Base-by-base conservation (phyloP, 2,113 vertebrate species). In the Percopsis transmontana region DNA sequence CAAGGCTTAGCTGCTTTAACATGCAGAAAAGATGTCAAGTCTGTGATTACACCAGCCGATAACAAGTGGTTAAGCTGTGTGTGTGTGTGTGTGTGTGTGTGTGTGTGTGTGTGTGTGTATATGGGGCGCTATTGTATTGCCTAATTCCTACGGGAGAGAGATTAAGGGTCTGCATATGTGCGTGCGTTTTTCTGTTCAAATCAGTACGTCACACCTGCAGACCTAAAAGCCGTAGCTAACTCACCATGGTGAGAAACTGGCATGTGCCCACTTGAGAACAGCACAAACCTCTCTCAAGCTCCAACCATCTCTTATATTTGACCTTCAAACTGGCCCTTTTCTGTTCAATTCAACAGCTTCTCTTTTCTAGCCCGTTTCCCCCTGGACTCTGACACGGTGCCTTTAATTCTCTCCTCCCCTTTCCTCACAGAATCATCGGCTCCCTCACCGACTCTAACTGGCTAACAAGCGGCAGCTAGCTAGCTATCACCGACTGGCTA, bases 21-120 rank as follows among this genome's bases (percentile, higher is more conserved):
- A 82, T 83, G 83, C 83, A 85, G 85, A 83, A 85, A 88, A 82
- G 79, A 86, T 89, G 87, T 90, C 78, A 88, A 74, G 75, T 76
- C 84, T 85, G 78, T 87, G 89, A 87, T 90, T 85, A 87, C 51
- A 68, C 59, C 41, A 1, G 61, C 77, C 80, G 85, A 87, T 89
- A 88, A 79, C 68, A 72, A 71, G 70, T 58, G 62, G 56, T 74
- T 83, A 72, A 81, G 50, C 64, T 12, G 8, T 38, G n/a, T 58
- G 12, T 70, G 66, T 66, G 58, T 54, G 60, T 72, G 68, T 56
- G 62, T 74, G 76, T 66, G 63, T 51, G 70, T 73, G 61, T 72
- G 70, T 27, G 24, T 18, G 54, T 39, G 27, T 39, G 54, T 21
- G 48, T 21, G 19, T 20, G 19, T 48, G 47, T 48, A 16, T 48